Percentiles rank a stretch among this genome's conserved stretches.
Evolutionary conservation across 1,140 invertebrate genomes (phyloP).

Genomic region (Branchinecta lindahli): DNA sequence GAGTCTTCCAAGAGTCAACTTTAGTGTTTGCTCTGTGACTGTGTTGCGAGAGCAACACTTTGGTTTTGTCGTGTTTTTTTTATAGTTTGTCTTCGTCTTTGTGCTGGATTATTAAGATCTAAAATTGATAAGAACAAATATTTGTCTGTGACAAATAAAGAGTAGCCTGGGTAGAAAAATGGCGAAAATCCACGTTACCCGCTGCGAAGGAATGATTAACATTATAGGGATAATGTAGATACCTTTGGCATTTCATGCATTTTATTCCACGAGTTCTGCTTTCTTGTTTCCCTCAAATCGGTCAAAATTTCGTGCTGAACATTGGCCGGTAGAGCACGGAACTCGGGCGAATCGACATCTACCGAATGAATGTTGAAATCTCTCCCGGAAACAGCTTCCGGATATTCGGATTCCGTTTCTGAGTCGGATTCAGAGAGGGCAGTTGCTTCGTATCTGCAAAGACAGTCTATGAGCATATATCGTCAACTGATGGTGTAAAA

Average conservation of each 20-base stretch:
- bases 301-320: conserved; percentile 80
- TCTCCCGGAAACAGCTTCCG: background rate
- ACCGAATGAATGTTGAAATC: conserved; percentile 53
- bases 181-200: too few relatives aligned
- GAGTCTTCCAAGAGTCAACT: too few relatives aligned
- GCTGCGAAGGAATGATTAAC: too few relatives aligned
- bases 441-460: background rate
- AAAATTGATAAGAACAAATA: too few relatives aligned
- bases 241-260: conserved; percentile 65
- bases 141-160: too few relatives aligned
- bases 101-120: too few relatives aligned
- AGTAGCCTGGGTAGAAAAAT: too few relatives aligned
- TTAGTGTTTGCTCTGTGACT: too few relatives aligned
- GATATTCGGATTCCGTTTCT: conserved; percentile 19
- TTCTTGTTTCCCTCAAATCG: conserved; percentile 77
- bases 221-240: conserved; percentile 10
- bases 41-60: too few relatives aligned
- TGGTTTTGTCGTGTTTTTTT: too few relatives aligned
- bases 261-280: conserved; percentile 70
- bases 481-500: background rate
- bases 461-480: conserved; percentile 6
- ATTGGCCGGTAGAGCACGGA: conserved; percentile 63
- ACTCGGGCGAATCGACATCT: conserved; percentile 56
- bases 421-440: conserved; percentile 12
- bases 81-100: too few relatives aligned